A percentile compares a stretch with the other conserved stretches of the same genome.
phyloP scores from a whole-genome alignment of 2,888 invertebrate species.

The Schrankia costaestrigalis region DNA sequence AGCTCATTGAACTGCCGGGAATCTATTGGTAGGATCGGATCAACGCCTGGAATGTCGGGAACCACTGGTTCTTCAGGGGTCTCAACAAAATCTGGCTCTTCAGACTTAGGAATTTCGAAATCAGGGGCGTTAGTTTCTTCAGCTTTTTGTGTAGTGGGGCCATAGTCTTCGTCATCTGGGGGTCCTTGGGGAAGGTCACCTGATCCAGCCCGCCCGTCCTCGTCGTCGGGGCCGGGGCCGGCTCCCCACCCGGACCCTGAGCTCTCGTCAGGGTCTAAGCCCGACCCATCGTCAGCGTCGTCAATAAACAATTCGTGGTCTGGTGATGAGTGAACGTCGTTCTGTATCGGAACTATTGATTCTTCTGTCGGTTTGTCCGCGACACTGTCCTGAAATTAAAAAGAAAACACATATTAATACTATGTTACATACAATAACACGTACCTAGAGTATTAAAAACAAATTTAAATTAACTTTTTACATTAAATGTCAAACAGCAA shows the following conservation, averaged over 20 bases:
- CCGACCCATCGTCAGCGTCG: constrained; percentile 84
- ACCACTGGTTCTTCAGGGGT: constrained; percentile 25
- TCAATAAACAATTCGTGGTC: constrained; percentile 87
- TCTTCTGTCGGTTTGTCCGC: constrained; percentile 55
- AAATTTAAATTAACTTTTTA: too few species aligned
- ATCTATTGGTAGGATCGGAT: constrained; percentile 47
- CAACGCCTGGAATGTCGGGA: constrained; percentile 33
- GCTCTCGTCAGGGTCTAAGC: constrained; percentile 89
- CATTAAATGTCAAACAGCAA: too few species aligned
- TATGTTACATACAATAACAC: not conserved
- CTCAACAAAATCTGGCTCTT: constrained; percentile 23
- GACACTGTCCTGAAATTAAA: constrained; percentile 63
- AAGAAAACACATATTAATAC: constrained; percentile 2
- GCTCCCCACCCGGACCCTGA: constrained; percentile 91
- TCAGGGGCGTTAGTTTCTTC: constrained; percentile 26
- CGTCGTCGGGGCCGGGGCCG: constrained; percentile 88
- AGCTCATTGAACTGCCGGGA: constrained; percentile 57
- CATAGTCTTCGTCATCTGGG: constrained; percentile 74
- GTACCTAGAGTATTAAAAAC: too few species aligned
- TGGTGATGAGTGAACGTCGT: constrained; percentile 66
- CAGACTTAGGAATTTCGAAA: constrained; percentile 12
- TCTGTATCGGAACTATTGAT: constrained; percentile 49
- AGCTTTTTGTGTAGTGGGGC: constrained; percentile 29
- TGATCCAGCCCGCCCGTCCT: constrained; percentile 77
- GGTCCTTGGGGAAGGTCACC: constrained; percentile 58